Base-by-base conservation (phyloP, 1,140 invertebrate species). In the Nautilus pompilius region DNA sequence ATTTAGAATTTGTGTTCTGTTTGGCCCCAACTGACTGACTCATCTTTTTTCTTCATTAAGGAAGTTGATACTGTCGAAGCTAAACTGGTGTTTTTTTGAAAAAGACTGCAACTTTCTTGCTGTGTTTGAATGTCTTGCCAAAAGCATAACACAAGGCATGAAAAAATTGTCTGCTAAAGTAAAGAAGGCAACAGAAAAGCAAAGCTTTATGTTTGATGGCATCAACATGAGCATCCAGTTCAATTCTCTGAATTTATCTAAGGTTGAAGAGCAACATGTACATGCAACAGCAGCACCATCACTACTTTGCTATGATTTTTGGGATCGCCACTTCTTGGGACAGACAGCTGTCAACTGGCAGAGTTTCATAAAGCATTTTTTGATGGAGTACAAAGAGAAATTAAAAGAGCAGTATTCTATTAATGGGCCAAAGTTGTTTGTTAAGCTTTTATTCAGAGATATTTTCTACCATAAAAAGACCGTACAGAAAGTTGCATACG, bases 21-120 rank as follows among this genome's bases (percentile, higher is more conserved):
- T n/a, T n/a, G n/a, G n/a, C n/a, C n/a, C n/a, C n/a, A n/a, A n/a
- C n/a, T n/a, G n/a, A n/a, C n/a, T n/a, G n/a, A n/a, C n/a, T n/a
- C n/a, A n/a, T n/a, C n/a, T n/a, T n/a, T n/a, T n/a, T n/a, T n/a
- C n/a, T n/a, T n/a, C n/a, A 6, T 62, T 20, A 41, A 78, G 76
- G 57, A 70, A 72, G 45, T 56, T 78, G 41, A 77, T 76, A 65
- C 59, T 78, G 58, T 75, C 76, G 10, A 75, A 74, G 60, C 76
- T 78, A 34, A 77, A 78, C 58, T 78, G 76, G 76, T 73, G 67
- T 34, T 77, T 78, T 51, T 72, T 78, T 48, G 65, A 70, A 20
- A 73, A 70, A 51, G 49, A 63, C 0, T 70, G 70, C 26, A 46
- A 72, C 17, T 77, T 62, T 69, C 67, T 63, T 17, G 45, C 60